Evolutionary conservation across 2,888 invertebrate genomes (phyloP), one percentile per base, ranked within the genome.

Genomic region (Eudemis profundana): DNA sequence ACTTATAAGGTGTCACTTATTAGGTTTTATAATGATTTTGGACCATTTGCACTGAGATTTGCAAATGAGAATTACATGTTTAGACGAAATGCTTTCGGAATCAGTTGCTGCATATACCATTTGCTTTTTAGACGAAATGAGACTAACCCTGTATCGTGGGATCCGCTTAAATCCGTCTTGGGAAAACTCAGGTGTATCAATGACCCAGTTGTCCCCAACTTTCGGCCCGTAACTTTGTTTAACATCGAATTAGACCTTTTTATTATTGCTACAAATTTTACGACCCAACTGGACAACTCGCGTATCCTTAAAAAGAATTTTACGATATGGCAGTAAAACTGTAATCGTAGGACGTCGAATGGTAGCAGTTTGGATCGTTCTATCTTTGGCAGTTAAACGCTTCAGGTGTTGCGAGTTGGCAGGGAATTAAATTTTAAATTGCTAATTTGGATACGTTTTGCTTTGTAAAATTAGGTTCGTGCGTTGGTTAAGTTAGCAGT

Each of bases 331-430:
- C 72, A 74, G 75, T 83, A 82, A 81, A 83, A 79, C 70, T 70
- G 78, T 82, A 81, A 84, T 82, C 79, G 78, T 63, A 70, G 76
- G 72, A 75, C 78, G 74, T 76, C 71, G 73, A 74, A 74, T 74
- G 75, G 70, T 67, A 61, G 77, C 76, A 75, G 76, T 81, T 79
- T 74, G 70, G 69, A 67, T 47, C 67, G 68, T 76, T 72, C 70
- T 73, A 72, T 71, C 70, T 71, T 66, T 64, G 69, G 65, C 69
- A 72, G 61, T 71, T 67, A 72, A 72, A 67, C 56, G 71, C 79
- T 75, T 80, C 81, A 82, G 80, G 81, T 82, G 77, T 62, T 60
- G 65, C 44, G 62, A 38, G 62, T 67, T 68, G 51, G 65, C 60
- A 57, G 65, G 59, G 62, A 67, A 70, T 69, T 71, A 65, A 67